phyloP scores from a whole-genome alignment of 2,797 vertebrate species.

The Perdix hodgsoniae region DNA sequence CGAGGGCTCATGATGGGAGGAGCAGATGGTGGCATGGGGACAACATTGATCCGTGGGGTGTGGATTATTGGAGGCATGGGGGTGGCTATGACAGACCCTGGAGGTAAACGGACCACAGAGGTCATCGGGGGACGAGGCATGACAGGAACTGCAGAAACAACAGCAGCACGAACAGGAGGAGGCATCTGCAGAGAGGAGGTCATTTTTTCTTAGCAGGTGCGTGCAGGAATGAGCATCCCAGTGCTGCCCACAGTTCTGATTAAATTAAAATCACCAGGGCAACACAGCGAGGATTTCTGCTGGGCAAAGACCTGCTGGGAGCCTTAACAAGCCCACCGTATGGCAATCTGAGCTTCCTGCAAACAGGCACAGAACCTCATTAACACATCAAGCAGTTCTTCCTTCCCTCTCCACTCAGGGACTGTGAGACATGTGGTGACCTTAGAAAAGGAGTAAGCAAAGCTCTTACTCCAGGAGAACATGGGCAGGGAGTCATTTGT shows the following conservation, averaged over 20 bases:
- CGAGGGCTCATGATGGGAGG: slow-evolving; percentile 94
- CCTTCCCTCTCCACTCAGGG: neutral
- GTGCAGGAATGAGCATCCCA: rapidly evolving
- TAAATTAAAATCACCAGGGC: neutral
- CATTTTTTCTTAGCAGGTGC: neutral
- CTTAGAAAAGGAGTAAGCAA: neutral
- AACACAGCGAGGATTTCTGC: neutral
- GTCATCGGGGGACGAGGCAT: slow-evolving; percentile 92
- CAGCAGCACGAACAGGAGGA: slow-evolving; percentile 91
- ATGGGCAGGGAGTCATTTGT: neutral
- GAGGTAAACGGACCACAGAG: slow-evolving; percentile 90
- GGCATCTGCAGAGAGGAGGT: slow-evolving; percentile 82
- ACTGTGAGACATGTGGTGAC: rapidly evolving
- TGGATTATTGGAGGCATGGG: slow-evolving; percentile 95
- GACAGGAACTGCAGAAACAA: slow-evolving; percentile 93
- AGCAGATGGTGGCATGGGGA: slow-evolving; percentile 91
- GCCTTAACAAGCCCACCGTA: rapidly evolving
- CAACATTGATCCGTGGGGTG: slow-evolving; percentile 93
- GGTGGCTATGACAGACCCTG: slow-evolving; percentile 89
- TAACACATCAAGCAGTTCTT: neutral
- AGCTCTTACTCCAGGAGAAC: neutral
- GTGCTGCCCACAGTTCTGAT: rapidly evolving
- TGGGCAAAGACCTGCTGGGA: neutral
- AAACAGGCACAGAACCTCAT: neutral
- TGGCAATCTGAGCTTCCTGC: neutral